A percentile compares a stretch with the other conserved stretches of the same genome.
phyloP scores from a whole-genome alignment of 37 sponge, comb jelly and placozoan genomes.

The Theonella swinhoei region DNA sequence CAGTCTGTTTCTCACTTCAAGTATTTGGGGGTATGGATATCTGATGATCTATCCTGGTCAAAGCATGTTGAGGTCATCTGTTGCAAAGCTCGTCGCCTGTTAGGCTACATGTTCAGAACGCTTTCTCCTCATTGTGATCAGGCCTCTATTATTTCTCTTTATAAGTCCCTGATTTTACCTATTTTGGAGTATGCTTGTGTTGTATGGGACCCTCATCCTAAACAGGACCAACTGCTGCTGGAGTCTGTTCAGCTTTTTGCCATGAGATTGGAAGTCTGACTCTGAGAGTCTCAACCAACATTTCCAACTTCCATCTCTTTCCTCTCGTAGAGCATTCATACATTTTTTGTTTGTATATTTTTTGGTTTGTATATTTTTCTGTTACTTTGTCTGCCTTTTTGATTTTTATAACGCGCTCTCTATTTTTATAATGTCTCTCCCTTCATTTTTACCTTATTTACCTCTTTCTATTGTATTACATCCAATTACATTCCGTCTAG shows the following conservation, averaged over 20 bases:
- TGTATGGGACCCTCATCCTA: not conserved
- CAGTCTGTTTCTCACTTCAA: not conserved
- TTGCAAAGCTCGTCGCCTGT: not conserved
- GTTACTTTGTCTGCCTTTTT: too few species aligned
- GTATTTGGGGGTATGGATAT: not conserved
- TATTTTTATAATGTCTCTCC: too few species aligned
- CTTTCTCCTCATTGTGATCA: not conserved
- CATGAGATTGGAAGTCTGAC: too few species aligned
- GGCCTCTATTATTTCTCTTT: not conserved
- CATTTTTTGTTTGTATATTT: too few species aligned
- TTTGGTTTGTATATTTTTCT: too few species aligned
- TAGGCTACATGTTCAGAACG: not conserved
- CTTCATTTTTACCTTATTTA: too few species aligned
- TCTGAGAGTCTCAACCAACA: too few species aligned
- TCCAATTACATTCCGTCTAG: too few species aligned
- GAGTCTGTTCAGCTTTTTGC: not conserved
- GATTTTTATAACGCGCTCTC: too few species aligned
- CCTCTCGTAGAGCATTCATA: too few species aligned
- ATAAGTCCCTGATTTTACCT: not conserved
- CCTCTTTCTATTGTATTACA: too few species aligned
- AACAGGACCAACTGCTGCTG: not conserved
- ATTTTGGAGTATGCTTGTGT: not conserved
- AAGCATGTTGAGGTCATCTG: not conserved
- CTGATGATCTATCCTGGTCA: slow-evolving; percentile 1
- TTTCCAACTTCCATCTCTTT: too few species aligned